Percentiles rank a stretch among this genome's conserved stretches.
phyloP scores from a whole-genome alignment of 2,797 vertebrate genomes.

The Stomatorhinus walkeri region DNA sequence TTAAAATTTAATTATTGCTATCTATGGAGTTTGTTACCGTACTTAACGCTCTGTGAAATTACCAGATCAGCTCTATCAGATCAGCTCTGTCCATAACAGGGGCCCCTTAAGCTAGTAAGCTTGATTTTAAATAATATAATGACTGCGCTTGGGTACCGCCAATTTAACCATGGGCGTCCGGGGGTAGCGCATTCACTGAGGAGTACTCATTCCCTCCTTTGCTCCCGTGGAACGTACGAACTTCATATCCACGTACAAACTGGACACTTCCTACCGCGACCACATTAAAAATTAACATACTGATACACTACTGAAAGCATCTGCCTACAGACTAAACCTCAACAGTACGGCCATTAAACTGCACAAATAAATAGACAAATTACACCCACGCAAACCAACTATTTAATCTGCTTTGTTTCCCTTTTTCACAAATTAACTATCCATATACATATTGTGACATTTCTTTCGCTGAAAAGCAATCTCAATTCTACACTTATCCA shows the following conservation, averaged over 20 bases:
- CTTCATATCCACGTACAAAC: neutral
- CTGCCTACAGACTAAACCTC: neutral
- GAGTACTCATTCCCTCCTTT: neutral
- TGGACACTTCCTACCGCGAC: neutral
- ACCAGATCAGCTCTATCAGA: neutral
- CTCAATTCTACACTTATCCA: neutral
- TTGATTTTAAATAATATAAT: neutral
- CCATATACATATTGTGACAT: neutral
- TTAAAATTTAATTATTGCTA: neutral
- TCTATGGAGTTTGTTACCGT: neutral
- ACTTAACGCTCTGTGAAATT: neutral
- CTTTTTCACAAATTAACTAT: neutral
- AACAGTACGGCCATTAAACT: neutral
- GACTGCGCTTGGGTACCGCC: neutral
- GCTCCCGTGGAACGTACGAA: neutral
- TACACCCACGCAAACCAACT: neutral
- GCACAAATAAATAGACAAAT: neutral
- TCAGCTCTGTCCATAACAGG: neutral
- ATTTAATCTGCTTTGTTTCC: neutral
- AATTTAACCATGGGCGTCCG: neutral
- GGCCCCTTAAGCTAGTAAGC: neutral
- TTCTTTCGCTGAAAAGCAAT: neutral
- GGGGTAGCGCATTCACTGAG: neutral
- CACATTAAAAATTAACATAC: neutral
- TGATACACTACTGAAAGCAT: neutral